These are phyloP conservation scores for Dendronephthya gigantea DNA, from an alignment of 64 coral and sea anemone species.

Conservation along the genomic window DNA sequence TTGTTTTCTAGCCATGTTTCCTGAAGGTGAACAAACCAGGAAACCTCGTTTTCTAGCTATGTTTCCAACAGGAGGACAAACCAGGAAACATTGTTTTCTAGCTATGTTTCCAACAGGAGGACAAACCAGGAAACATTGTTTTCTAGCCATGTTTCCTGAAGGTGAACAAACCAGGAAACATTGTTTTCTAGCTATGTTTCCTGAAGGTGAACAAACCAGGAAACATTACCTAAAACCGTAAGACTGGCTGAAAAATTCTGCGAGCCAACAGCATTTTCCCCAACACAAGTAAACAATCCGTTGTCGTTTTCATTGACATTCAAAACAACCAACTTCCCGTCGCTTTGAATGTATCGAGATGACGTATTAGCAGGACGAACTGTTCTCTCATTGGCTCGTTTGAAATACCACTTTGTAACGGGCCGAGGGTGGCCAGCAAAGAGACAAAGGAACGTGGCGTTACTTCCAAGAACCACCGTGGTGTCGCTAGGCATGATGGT, in stretches of 20 bases:
- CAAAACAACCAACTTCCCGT: background rate
- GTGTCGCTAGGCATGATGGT: background rate
- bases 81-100: background rate
- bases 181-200: too few relatives aligned
- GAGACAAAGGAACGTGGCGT: background rate
- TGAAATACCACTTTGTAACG: background rate
- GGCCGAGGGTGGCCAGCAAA: conserved; percentile 3
- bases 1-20: too few relatives aligned
- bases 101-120: too few relatives aligned
- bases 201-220: too few relatives aligned
- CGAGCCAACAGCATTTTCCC: conserved; percentile 53
- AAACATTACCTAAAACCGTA: conserved; percentile 55
- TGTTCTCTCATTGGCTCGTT: background rate
- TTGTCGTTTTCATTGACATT: conserved; percentile 45
- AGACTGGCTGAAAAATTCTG: conserved; percentile 39
- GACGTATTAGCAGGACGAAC: background rate
- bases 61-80: too few relatives aligned
- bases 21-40: too few relatives aligned
- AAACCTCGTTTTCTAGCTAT: too few relatives aligned
- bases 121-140: too few relatives aligned
- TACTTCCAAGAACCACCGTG: background rate
- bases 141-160: too few relatives aligned
- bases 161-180: too few relatives aligned
- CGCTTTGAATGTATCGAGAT: background rate
- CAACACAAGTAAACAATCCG: conserved; percentile 62